Base-by-base conservation (phyloP, 2,888 invertebrate species). In the Mimachlamys varia region DNA sequence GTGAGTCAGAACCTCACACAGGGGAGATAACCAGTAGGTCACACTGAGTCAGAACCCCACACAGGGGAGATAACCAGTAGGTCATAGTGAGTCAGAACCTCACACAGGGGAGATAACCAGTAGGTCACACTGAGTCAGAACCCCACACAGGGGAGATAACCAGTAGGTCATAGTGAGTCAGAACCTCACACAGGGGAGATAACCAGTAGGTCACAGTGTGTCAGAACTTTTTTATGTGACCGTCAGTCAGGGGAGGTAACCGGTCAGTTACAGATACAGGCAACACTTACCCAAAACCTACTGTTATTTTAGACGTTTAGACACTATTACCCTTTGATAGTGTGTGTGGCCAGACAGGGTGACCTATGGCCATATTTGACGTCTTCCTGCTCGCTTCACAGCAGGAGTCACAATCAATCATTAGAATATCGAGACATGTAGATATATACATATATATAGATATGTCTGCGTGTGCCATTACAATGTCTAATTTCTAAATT, bases 401-500 rank as follows among this genome's bases (percentile, higher is more conserved):
- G 76, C 76, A 15, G 33, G 27, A 76, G 76, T 27, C 33, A 4
- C 33, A 76, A 76, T 76, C 22, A 76, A 76, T 76, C 76, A 76
- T 76, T 27, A 76, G 33, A 33, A 76, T 33, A 33, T 76, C 22
- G 12, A 12, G 27, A 1, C 76, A 33, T 22, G 22, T 62, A 17
- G 7, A 62, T 62, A 62, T 12, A 76, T 76, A 76, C 15, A 76
- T 12, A 76, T 15, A 33, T 76, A 76, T 76, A 76, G 12, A 76
- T 76, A 76, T 4, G 22, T 76, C 33, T 76, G n/a, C n/a, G 76
- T 76, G 33, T 76, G 76, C 13, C 33, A 33, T n/a, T n/a, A n/a
- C n/a, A n/a, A n/a, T 76, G 76, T 33, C 76, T 33, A 76, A 76
- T 76, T 76, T 76, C 76, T 76, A 76, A 76, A 76, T 76, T 76